A percentile compares a stretch with the other conserved stretches of the same genome.
Evolutionary conservation across 1,140 invertebrate genomes (phyloP).

Genomic region (Drosophila trapezifrons): DNA sequence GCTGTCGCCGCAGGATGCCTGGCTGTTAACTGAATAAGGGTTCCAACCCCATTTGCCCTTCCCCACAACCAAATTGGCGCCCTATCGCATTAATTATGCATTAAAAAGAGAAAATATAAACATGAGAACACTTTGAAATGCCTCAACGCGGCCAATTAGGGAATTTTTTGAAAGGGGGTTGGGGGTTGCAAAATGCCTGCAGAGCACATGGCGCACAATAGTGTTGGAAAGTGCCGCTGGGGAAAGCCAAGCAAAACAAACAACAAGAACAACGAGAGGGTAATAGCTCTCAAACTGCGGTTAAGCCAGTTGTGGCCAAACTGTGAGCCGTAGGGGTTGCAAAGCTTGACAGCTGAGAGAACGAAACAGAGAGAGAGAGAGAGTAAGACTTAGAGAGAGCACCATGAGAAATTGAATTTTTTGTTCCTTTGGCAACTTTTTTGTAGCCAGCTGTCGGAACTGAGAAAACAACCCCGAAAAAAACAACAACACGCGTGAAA

Average conservation of each 20-base stretch:
- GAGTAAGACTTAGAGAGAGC: constrained; percentile 8
- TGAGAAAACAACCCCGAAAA: constrained; percentile 46
- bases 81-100: constrained; percentile 61
- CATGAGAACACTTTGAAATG: constrained; percentile 53
- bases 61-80: constrained; percentile 1
- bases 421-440: constrained; percentile 11
- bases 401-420: constrained; percentile 28
- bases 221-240: constrained; percentile 56
- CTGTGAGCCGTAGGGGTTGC: constrained; percentile 53
- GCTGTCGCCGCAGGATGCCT: constrained; percentile 14
- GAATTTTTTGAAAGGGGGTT: neutral
- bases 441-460: constrained; percentile 45
- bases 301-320: constrained; percentile 19
- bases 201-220: constrained; percentile 59
- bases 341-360: constrained; percentile 50
- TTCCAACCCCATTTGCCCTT: neutral
- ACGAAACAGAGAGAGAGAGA: neutral
- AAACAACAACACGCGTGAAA: constrained; percentile 30
- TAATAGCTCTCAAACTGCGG: constrained; percentile 41
- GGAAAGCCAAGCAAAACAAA: constrained; percentile 31
- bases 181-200: constrained; percentile 28
- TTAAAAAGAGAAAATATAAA: constrained; percentile 45
- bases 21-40: constrained; percentile 26
- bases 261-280: constrained; percentile 49
- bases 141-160: constrained; percentile 55